Conservation (phyloP, 2,888 invertebrate species). For the Pollenia labialis region DNA sequence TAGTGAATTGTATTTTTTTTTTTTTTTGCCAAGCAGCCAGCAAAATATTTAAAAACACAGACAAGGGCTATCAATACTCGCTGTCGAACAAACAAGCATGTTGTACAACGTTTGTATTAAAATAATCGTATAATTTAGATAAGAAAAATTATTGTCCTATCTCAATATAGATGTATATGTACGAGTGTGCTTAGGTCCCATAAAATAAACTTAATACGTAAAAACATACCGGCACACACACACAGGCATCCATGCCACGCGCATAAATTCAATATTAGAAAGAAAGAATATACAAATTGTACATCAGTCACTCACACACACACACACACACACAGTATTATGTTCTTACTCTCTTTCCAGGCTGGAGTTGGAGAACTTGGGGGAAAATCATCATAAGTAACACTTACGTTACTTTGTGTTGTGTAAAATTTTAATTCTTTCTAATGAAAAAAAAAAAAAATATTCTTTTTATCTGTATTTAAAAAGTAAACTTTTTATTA, state of each 20-base stretch:
- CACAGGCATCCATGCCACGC: neutral
- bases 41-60: conserved; percentile 12
- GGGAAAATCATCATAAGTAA: conserved; percentile 20
- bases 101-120: conserved; percentile 6
- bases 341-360: neutral
- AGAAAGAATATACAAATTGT: neutral
- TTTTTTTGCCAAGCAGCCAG: conserved; percentile 13
- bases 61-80: conserved; percentile 10
- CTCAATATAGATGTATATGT: conserved; percentile 13
- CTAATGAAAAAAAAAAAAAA: neutral
- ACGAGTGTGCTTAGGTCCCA: neutral
- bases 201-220: conserved; percentile 10
- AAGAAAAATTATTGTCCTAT: conserved; percentile 57
- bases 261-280: neutral
- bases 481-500: conserved; percentile 12
- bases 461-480: conserved; percentile 28
- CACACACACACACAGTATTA: neutral
- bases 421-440: neutral
- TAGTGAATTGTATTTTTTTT: conserved; percentile 26
- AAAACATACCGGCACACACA: too few relatives aligned
- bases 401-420: neutral
- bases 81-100: neutral
- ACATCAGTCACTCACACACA: neutral
- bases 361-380: neutral
- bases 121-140: conserved; percentile 49